Base-by-base conservation (phyloP, 2,888 invertebrate genomes). In the Sarcophaga carnaria region DNA sequence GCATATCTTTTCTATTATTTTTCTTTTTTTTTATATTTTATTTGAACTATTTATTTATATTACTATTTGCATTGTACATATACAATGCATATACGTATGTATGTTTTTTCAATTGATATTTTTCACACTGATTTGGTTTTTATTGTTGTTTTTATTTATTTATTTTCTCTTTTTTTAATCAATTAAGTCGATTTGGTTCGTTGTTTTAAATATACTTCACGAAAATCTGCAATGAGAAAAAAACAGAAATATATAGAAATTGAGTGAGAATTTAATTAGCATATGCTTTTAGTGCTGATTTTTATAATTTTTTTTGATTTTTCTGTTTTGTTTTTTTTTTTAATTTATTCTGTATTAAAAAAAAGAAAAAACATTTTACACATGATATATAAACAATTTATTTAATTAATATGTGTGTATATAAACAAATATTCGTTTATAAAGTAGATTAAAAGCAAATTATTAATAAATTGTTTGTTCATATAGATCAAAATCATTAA, bases 51-150 rank as follows among this genome's bases (percentile, higher is more conserved):
- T 62, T 14, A 64, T 85, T 37, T 37, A 37, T 37, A 10, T 37
- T 37, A 37, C 8, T 37, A 37, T 37, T 37, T 37, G 37, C 37
- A 37, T 37, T 37, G 37, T 37, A 37, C 37, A 37, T 37, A 37
- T 37, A 1, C 6, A 27, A n/a, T 27, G 27, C 0, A 27, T 6
- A 6, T 27, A 27, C 6, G 6, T 37, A 37, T 37, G 37, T 10
- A 37, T 37, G 37, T 54, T 54, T 54, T 54, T 54, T 5, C 54
- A 17, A 67, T 54, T 69, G 17, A 72, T 14, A 69, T 54, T 64
- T 74, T 84, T 84, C 27, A 25, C 63, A 59, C 59, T 82, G 70
- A 82, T 76, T 76, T 70, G 70, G 49, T 66, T 17, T 17, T 75
- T 76, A 8, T 69, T 79, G 8, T 60, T 60, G 4, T 80, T 67